Evolutionary conservation across 2,113 vertebrate genomes (phyloP).

Genomic region (Lontra canadensis): DNA sequence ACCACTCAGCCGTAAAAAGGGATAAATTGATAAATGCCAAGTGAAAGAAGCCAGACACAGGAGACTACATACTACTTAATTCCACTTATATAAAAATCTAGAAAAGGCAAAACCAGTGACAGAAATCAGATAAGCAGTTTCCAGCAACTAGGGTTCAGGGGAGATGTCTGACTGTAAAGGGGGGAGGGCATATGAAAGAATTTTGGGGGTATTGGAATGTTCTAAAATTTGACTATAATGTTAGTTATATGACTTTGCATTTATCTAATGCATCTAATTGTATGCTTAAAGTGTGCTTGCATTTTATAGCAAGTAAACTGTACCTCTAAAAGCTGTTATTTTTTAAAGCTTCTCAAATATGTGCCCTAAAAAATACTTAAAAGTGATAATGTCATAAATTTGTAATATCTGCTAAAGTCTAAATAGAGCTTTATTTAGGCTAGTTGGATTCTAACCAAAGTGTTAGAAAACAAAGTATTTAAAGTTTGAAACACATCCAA

Average conservation of each 20-base stretch:
- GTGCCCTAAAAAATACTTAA: background rate
- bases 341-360: constrained; percentile 23
- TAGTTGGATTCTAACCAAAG: constrained; percentile 1
- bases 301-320: background rate
- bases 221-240: background rate
- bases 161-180: background rate
- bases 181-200: background rate
- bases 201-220: background rate
- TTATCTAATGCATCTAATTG: background rate
- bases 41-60: background rate
- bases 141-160: background rate
- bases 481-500: constrained; percentile 23
- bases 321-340: background rate
- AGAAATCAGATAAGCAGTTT: background rate
- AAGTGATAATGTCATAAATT: background rate
- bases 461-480: constrained; percentile 22
- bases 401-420: background rate
- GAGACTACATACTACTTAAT: background rate
- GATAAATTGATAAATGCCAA: background rate
- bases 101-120: background rate
- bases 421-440: background rate
- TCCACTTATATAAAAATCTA: background rate
- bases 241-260: background rate
- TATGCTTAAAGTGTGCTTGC: background rate
- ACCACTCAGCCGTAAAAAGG: background rate